Evolutionary conservation across 2,888 invertebrate genomes (phyloP).

Genomic region (Oligia strigilis): DNA sequence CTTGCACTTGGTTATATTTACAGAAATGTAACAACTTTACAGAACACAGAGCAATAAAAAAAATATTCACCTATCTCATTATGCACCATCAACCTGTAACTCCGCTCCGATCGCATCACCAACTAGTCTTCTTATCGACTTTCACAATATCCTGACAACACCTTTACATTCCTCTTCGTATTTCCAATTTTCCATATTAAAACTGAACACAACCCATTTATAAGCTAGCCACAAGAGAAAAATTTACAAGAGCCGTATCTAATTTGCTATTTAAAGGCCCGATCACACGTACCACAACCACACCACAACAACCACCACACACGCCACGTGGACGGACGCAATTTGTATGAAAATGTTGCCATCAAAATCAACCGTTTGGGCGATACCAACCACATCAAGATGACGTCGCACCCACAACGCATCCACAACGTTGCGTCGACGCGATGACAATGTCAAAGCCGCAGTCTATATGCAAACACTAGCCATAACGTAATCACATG

Average conservation of each 20-base stretch:
- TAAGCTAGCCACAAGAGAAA: not conserved
- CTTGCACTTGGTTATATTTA: not conserved
- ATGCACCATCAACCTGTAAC: conserved; percentile 33
- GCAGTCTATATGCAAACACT: no score
- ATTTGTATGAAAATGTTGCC: not conserved
- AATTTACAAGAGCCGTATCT: not conserved
- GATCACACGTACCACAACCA: not conserved
- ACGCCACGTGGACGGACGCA: not conserved
- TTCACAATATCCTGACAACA: conserved; percentile 23
- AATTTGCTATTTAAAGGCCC: not conserved
- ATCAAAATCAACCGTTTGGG: not conserved
- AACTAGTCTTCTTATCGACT: conserved; percentile 27
- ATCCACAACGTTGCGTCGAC: not conserved
- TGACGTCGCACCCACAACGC: no score
- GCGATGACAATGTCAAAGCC: not conserved
- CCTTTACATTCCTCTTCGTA: conserved; percentile 12
- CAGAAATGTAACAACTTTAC: not conserved
- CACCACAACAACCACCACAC: no score
- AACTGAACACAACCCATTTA: not conserved
- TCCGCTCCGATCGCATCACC: conserved; percentile 19
- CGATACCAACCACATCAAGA: not conserved
- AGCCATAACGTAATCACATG: no score
- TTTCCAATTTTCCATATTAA: conserved; percentile 17
- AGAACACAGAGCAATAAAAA: not conserved
- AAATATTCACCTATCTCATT: not conserved